These are phyloP conservation scores for Gymnorhina tibicen DNA, from an alignment of 2,113 vertebrate species.

Conservation along the genomic window DNA sequence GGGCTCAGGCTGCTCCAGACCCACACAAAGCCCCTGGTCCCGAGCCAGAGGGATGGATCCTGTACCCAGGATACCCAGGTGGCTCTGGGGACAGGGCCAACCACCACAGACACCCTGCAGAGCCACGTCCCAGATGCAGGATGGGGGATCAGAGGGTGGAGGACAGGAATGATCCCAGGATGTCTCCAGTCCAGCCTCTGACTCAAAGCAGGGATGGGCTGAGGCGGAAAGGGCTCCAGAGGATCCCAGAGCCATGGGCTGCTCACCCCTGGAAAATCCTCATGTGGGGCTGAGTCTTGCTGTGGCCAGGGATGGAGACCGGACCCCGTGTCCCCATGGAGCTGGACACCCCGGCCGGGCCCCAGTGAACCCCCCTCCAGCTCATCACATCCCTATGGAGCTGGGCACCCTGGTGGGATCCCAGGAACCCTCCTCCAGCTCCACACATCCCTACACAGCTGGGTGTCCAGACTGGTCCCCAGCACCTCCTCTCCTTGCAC, in stretches of 20 bases:
- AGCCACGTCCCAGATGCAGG: not conserved
- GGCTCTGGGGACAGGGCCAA: not conserved
- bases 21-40: not conserved
- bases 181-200: not conserved
- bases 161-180: not conserved
- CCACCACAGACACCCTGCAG: not conserved
- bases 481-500: not conserved
- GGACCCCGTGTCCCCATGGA: fast-evolving
- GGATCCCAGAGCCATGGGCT: not conserved
- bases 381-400: not conserved
- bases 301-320: not conserved
- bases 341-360: fast-evolving
- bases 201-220: not conserved
- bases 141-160: not conserved
- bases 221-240: not conserved
- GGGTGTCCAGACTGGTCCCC: not conserved
- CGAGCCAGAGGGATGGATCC: not conserved
- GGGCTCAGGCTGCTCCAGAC: not conserved
- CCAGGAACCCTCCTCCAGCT: too few species aligned
- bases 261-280: not conserved
- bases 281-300: not conserved
- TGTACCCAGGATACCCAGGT: not conserved
- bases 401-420: not conserved
- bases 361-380: not conserved
- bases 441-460: not conserved